A percentile compares a stretch with the other conserved stretches of the same genome.
Conservation (phyloP, 2,888 invertebrate species). For the Meiosimyza decipiens region DNA sequence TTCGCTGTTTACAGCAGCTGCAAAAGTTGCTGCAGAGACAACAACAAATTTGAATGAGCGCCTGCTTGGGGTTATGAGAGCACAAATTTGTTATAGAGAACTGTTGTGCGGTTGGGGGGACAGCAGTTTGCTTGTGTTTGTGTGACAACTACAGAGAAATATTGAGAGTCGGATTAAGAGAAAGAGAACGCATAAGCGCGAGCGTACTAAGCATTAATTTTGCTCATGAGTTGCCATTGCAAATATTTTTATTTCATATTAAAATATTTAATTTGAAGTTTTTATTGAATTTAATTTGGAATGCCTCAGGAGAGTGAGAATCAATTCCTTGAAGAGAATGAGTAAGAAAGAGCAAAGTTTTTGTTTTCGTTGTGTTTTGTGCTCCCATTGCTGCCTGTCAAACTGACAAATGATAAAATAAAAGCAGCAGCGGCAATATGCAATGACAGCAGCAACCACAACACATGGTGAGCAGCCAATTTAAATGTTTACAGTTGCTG, state of each 20-base stretch:
- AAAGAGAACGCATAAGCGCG: no score
- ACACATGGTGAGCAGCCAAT: constrained; percentile 11
- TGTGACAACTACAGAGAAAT: background rate
- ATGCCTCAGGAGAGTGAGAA: background rate
- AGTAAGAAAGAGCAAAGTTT: background rate
- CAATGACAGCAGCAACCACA: constrained; percentile 4
- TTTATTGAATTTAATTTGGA: background rate
- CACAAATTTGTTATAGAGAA: no score
- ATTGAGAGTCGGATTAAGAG: no score
- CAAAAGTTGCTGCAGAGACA: background rate
- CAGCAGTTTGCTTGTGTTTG: no score
- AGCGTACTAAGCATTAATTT: constrained; percentile 14
- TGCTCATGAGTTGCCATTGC: constrained; percentile 42
- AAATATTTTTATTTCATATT: constrained; percentile 21
- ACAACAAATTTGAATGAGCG: no score
- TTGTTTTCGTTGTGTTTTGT: background rate
- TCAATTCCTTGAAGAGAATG: background rate
- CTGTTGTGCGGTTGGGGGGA: no score
- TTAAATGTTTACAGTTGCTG: constrained; percentile 33
- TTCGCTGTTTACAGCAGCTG: constrained; percentile 15
- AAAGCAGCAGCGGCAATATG: constrained; percentile 13
- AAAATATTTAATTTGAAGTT: background rate
- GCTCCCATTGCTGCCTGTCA: background rate
- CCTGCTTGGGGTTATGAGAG: no score
- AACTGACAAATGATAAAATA: background rate